Evolutionary conservation across 2,888 invertebrate genomes (phyloP).

Genomic region (Drosophila sordidula): DNA sequence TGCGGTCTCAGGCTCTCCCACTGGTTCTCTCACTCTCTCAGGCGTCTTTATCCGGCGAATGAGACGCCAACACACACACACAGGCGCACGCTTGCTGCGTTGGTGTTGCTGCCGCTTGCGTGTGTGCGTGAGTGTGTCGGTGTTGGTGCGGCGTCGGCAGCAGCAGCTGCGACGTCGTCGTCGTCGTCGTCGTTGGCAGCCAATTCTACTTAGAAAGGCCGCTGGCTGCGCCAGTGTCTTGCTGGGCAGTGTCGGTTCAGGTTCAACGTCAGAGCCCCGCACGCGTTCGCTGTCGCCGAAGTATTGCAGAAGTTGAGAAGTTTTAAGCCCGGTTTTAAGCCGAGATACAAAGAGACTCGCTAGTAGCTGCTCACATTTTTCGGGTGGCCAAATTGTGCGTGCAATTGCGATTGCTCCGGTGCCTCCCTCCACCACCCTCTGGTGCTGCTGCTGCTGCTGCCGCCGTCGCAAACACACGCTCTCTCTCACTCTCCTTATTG

Average conservation of each 20-base stretch:
- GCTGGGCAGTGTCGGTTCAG: conserved; percentile 85
- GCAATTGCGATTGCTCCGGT: conserved; percentile 45
- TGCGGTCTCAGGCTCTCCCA: conserved; percentile 51
- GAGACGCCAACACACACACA: conserved; percentile 67
- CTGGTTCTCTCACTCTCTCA: conserved; percentile 35
- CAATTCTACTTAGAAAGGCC: conserved; percentile 83
- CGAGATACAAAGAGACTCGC: conserved; percentile 14
- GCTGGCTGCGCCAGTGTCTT: conserved; percentile 78
- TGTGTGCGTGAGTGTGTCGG: conserved; percentile 15
- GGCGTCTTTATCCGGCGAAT: conserved; percentile 75
- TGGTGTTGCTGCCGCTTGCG: conserved; percentile 22
- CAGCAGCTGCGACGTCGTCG: conserved; percentile 30
- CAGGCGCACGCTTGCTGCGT: conserved; percentile 32
- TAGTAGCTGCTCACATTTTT: conserved; percentile 39
- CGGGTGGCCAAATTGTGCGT: conserved; percentile 69
- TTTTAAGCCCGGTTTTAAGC: conserved; percentile 32
- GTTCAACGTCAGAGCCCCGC: conserved; percentile 80
- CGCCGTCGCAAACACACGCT: conserved; percentile 16
- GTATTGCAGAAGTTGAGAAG: conserved; percentile 28
- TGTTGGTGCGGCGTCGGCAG: conserved; percentile 42
- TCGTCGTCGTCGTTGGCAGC: conserved; percentile 35
- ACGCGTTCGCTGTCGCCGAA: conserved; percentile 64
- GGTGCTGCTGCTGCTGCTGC: conserved; percentile 20
- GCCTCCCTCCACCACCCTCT: conserved; percentile 28
- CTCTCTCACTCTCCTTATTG: conserved; percentile 32